These are phyloP conservation scores for Limenitis camilla DNA, from an alignment of 2,888 invertebrate species.

Conservation along the genomic window DNA sequence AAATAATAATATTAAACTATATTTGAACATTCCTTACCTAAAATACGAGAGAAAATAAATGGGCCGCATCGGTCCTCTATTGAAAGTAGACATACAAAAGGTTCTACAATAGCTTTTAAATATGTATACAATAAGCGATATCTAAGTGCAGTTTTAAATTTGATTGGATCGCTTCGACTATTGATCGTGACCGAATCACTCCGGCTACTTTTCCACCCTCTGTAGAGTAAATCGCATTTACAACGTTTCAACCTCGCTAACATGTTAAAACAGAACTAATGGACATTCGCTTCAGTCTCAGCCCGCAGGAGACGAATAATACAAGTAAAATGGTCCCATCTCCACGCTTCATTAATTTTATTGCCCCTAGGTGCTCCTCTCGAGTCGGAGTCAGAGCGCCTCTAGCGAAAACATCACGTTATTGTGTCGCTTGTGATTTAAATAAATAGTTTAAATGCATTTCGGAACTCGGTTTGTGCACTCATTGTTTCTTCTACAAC, in stretches of 20 bases:
- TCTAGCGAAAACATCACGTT: constrained; percentile 67
- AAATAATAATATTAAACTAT: no score
- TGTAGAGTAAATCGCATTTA: constrained; percentile 72
- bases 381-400: constrained; percentile 47
- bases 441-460: constrained; percentile 68
- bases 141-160: constrained; percentile 27
- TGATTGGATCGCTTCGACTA: constrained; percentile 52
- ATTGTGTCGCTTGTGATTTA: constrained; percentile 68
- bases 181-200: constrained; percentile 61
- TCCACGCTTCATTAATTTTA: constrained; percentile 75
- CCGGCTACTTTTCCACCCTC: constrained; percentile 68
- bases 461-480: constrained; percentile 53
- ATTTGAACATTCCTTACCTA: no score
- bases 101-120: no score
- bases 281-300: constrained; percentile 74
- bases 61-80: not conserved
- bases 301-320: constrained; percentile 74
- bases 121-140: constrained; percentile 10
- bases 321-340: constrained; percentile 76
- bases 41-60: no score
- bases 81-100: not conserved
- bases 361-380: constrained; percentile 70
- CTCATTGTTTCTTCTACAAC: constrained; percentile 65
- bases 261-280: constrained; percentile 76
- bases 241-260: constrained; percentile 75